Evolutionary conservation across 2,888 invertebrate species (phyloP).

Genomic region (Macrophya alboannulata): DNA sequence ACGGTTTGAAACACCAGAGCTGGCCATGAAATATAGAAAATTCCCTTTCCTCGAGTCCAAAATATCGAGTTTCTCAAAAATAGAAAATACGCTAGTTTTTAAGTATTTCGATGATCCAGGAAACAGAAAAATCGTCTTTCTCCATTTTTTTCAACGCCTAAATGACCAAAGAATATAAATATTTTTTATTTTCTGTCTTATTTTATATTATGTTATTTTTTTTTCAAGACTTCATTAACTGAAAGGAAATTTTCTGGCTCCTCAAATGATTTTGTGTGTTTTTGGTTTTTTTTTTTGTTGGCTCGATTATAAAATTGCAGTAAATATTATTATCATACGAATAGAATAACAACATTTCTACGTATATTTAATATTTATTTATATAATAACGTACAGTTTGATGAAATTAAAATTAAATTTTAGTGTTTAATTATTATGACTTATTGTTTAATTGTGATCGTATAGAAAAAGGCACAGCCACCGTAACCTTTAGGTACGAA

Average conservation of each 20-base stretch:
- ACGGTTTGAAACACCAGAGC: no score
- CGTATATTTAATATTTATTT: slow-evolving; percentile 1
- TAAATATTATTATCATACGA: background rate
- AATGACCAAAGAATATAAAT: no score
- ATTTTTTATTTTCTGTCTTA: background rate
- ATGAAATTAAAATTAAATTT: background rate
- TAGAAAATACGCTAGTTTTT: no score
- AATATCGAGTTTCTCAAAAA: no score
- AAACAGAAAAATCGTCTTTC: no score
- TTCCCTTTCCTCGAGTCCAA: no score
- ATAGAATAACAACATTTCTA: slow-evolving; percentile 11
- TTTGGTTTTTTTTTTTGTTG: background rate
- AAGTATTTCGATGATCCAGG: no score
- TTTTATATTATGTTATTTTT: no score
- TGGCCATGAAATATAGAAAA: no score
- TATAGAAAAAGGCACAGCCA: slow-evolving; percentile 52
- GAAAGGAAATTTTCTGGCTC: background rate
- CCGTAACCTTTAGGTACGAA: slow-evolving; percentile 48
- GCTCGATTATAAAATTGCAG: background rate
- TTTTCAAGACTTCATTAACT: background rate
- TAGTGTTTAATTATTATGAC: background rate
- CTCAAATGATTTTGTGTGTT: background rate
- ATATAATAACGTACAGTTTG: background rate
- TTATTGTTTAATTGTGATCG: slow-evolving; percentile 21
- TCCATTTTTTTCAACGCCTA: no score